Conservation (phyloP, 2,797 vertebrate genomes). For the Novumbra hubbsi region DNA sequence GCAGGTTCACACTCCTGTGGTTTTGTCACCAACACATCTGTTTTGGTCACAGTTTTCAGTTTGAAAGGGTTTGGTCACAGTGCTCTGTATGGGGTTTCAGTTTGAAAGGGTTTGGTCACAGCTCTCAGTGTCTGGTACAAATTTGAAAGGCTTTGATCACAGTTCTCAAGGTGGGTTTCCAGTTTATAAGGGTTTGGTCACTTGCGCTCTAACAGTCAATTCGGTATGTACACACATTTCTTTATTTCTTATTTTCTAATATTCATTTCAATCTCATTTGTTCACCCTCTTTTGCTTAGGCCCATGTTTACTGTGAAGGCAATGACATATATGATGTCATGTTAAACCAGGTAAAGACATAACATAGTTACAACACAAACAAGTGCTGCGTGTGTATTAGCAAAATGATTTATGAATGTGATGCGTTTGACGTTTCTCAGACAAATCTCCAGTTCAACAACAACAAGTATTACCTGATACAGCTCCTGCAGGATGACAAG, state of each 20-base stretch:
- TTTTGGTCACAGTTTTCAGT: conserved; percentile 3
- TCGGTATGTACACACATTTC: neutral
- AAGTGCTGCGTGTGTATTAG: neutral
- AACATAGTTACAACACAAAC: neutral
- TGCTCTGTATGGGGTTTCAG: neutral
- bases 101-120: neutral
- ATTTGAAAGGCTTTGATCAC: neutral
- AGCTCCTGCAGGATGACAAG: conserved; percentile 82
- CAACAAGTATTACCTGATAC: conserved; percentile 92
- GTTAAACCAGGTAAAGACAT: conserved; percentile 84
- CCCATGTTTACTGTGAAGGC: conserved; percentile 83
- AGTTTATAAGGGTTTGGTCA: neutral
- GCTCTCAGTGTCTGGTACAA: too few species aligned
- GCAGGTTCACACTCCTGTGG: neutral
- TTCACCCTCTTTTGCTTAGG: conserved; percentile 57
- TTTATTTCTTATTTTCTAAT: neutral
- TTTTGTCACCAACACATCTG: conserved; percentile 21
- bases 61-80: neutral
- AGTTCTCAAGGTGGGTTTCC: neutral
- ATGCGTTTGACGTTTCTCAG: conserved; percentile 53
- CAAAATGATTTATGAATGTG: neutral
- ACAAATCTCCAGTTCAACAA: conserved; percentile 92
- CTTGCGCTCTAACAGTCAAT: too few species aligned
- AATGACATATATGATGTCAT: conserved; percentile 83
- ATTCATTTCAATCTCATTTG: conserved; percentile 7